Evolutionary conservation across 2,113 vertebrate species (phyloP).

Genomic region (Centrocercus urophasianus): DNA sequence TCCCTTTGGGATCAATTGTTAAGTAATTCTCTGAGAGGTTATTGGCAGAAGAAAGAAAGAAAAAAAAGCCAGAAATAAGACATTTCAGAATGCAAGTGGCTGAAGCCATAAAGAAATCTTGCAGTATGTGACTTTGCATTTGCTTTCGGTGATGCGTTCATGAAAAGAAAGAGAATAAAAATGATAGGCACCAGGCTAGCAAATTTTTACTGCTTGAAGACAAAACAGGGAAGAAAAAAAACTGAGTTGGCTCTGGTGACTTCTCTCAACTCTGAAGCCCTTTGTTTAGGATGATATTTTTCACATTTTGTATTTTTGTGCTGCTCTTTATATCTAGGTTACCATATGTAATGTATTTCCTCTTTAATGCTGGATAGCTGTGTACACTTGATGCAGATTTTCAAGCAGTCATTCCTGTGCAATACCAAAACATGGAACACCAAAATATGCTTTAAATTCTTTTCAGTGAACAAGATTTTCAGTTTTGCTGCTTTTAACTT

Average conservation of each 20-base stretch:
- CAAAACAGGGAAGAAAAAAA: neutral
- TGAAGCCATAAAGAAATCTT: neutral
- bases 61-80: neutral
- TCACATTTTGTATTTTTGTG: neutral
- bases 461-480: neutral
- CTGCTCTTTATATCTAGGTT: neutral
- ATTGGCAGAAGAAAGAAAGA: neutral
- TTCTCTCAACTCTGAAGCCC: neutral
- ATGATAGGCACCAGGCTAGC: fast-evolving
- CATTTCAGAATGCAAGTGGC: neutral
- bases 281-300: neutral
- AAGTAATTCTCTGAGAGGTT: neutral
- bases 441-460: neutral
- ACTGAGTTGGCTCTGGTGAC: neutral
- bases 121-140: neutral
- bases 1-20: neutral
- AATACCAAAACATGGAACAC: neutral
- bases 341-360: neutral
- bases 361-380: neutral
- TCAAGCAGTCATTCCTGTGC: neutral
- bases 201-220: neutral
- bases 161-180: neutral
- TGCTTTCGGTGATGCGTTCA: neutral
- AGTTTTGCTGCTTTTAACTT: neutral
- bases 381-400: neutral